Base-by-base conservation (phyloP, 2,113 vertebrate species). In the Verasper variegatus region DNA sequence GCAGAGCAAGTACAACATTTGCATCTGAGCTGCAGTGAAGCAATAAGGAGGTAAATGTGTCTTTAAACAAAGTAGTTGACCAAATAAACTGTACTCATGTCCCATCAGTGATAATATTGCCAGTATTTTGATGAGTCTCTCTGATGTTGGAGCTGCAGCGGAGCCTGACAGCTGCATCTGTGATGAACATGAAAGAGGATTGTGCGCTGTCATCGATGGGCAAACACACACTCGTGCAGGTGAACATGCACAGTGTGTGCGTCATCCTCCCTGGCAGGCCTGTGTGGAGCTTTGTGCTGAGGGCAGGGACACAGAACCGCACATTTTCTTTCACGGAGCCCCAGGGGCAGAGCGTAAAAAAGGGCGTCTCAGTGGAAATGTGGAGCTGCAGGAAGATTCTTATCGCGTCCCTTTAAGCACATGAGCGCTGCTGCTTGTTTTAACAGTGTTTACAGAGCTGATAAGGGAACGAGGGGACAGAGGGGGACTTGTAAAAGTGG, bases 191-290 rank as follows among this genome's bases (percentile, higher is more conserved):
- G 4, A 72, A 78, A 69, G 74, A 3, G 6, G 40, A 78, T 57
- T 83, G 58, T 56, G 11, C 24, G 14, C 55, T 60, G 58, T 56
- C 71, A 57, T 68, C 51, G 71, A 63, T 68, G 71, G 65, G 60
- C 26, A 69, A 18, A 79, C 45, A 47, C 64, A 67, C 52, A 64
- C 35, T 54, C n/a, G n/a, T 77, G 42, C 35, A 69, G 37, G 59
- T 60, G 37, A 35, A 59, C 3, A 0, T 72, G 51, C 42, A 47
- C 27, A 69, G 27, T 42, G 31, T 74, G 64, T 80, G 83, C 52
- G 72, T 89, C 83, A 80, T 72, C 13, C 74, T 54, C 61, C 14
- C 55, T 67, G 74, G 77, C 81, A 75, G 75, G 20, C 69, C n/a
- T 87, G 75, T 77, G 60, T 76, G 59, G 71, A 47, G 54, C 77